phyloP scores from a whole-genome alignment of 2,113 vertebrate genomes.

The Pelmatolapia mariae region DNA sequence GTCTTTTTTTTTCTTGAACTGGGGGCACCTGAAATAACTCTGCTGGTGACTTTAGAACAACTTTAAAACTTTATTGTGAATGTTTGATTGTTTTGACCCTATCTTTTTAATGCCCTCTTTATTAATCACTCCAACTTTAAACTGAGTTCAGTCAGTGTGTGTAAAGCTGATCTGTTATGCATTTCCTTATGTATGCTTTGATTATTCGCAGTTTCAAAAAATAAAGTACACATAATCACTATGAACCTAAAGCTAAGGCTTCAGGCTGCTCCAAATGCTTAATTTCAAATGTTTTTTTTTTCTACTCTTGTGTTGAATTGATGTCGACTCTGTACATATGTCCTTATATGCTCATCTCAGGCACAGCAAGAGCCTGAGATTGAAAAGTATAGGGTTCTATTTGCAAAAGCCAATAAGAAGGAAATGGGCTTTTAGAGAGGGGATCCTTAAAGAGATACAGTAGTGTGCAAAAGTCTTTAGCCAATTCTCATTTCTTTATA shows the following conservation, averaged over 20 bases:
- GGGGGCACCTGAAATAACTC: neutral
- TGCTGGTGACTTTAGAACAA: neutral
- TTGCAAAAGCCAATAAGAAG: neutral
- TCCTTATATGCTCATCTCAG: neutral
- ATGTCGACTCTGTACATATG: neutral
- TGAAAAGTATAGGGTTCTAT: neutral
- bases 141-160: neutral
- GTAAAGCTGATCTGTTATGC: neutral
- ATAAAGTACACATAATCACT: neutral
- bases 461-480: neutral
- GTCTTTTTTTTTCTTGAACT: neutral
- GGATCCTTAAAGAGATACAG: neutral
- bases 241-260: neutral
- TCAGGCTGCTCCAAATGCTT: neutral
- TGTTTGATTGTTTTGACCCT: neutral
- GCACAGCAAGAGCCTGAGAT: neutral
- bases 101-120: neutral
- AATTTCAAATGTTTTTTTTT: neutral
- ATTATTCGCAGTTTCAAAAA: neutral
- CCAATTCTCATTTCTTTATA: neutral
- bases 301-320: neutral
- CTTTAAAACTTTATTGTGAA: neutral
- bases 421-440: neutral
- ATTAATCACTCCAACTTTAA: neutral
- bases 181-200: neutral